phyloP scores from a whole-genome alignment of 1,140 invertebrate genomes.

The Neotoxoptera formosana region DNA sequence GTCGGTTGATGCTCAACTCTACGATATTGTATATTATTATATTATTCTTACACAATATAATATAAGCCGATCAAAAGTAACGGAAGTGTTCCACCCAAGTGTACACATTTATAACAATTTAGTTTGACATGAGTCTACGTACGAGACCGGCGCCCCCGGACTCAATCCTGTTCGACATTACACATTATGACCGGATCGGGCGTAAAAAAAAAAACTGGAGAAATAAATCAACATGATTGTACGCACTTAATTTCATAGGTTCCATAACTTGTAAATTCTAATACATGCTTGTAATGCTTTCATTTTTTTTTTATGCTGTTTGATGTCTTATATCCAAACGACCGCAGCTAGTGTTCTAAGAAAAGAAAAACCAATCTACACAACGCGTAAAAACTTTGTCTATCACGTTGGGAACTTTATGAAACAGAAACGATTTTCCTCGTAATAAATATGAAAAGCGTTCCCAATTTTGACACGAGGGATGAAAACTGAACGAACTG shows the following conservation, averaged over 20 bases:
- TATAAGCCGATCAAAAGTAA: background rate
- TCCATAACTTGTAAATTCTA: background rate
- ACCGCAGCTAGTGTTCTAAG: background rate
- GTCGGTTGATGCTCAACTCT: too few relatives aligned
- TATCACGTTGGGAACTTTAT: background rate
- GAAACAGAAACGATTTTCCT: background rate
- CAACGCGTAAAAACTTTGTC: background rate
- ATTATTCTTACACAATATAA: background rate
- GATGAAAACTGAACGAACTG: background rate
- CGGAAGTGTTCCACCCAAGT: background rate
- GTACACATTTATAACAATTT: background rate
- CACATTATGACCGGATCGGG: background rate
- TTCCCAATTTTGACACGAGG: background rate
- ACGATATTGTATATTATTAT: background rate
- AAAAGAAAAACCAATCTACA: background rate
- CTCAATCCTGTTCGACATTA: background rate
- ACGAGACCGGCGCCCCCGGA: background rate
- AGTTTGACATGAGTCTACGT: background rate
- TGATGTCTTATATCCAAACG: background rate
- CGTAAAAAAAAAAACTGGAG: background rate
- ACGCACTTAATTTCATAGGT: background rate
- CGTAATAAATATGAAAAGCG: background rate
- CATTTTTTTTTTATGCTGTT: background rate
- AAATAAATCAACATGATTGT: background rate
- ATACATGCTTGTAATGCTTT: background rate